Percentiles rank a stretch among this genome's conserved stretches.
Evolutionary conservation across 30 jellyfish, hydroid and myxozoan species (phyloP).

Genomic region (Aurelia sp.): DNA sequence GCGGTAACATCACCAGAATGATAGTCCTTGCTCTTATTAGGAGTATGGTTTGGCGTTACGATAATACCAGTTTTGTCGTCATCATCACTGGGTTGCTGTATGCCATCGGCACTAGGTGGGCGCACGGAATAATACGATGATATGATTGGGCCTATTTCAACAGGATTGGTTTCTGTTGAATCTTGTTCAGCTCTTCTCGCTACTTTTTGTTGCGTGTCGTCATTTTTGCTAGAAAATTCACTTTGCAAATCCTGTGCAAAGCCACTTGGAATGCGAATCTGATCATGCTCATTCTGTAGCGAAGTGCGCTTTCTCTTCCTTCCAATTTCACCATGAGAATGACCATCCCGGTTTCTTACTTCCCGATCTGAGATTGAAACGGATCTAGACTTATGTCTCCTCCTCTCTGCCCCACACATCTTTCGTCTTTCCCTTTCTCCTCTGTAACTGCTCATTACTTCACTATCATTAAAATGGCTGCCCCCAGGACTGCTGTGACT

Average conservation of each 20-base stretch:
- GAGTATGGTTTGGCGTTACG: too few species aligned
- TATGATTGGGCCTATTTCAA: slow-evolving; percentile 16
- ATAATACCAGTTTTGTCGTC: not conserved
- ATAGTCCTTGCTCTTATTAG: too few species aligned
- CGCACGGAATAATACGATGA: slow-evolving; percentile 41
- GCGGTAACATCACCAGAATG: too few species aligned
- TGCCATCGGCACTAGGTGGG: not conserved
- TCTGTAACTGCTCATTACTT: not conserved
- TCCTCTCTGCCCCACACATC: not conserved
- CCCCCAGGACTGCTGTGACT: not conserved
- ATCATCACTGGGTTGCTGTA: not conserved
- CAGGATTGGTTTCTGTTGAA: not conserved
- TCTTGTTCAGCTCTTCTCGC: not conserved
- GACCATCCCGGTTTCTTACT: not conserved
- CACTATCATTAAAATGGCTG: not conserved
- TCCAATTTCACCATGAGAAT: not conserved
- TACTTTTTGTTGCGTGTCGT: not conserved
- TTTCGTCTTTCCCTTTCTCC: not conserved
- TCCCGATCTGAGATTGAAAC: not conserved
- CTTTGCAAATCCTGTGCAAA: too few species aligned
- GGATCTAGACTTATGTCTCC: not conserved
- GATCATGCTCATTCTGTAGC: not conserved
- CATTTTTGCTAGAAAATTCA: not conserved
- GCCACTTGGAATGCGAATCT: not conserved
- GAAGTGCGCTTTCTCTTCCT: not conserved